Percentiles rank a stretch among this genome's conserved stretches.
Conservation (phyloP, 1,140 invertebrate species). For the Zaprionus lachaisei region DNA sequence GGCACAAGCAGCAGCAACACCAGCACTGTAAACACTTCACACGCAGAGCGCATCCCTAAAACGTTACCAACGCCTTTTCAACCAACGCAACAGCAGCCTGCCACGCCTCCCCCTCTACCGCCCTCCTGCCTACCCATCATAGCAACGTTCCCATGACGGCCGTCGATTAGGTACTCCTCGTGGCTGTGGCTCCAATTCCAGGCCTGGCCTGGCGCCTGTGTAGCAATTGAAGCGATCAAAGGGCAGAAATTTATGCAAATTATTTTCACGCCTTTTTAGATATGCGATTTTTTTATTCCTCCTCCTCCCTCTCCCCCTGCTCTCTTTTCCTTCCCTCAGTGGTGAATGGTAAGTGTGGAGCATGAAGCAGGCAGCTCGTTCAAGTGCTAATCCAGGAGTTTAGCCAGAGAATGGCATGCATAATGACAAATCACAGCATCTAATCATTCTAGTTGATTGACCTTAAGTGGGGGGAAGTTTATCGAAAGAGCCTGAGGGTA, state of each 20-base stretch:
- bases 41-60: constrained; percentile 67
- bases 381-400: constrained; percentile 25
- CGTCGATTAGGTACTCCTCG: constrained; percentile 66
- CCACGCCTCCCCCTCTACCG: neutral
- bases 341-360: neutral
- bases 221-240: constrained; percentile 81
- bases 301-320: too few relatives aligned
- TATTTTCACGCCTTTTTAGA: constrained; percentile 85
- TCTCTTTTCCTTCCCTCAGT: neutral
- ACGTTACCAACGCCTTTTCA: constrained; percentile 59
- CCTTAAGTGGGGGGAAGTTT: neutral
- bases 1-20: constrained; percentile 39
- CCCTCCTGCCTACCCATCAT: neutral
- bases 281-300: constrained; percentile 67
- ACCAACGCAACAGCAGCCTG: constrained; percentile 23
- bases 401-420: constrained; percentile 4
- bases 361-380: neutral
- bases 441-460: constrained; percentile 7
- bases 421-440: neutral
- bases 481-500: neutral
- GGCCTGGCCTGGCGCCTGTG: constrained; percentile 15
- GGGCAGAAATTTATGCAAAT: constrained; percentile 84
- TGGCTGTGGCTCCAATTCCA: constrained; percentile 13
- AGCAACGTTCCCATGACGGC: constrained; percentile 66
- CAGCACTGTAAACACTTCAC: constrained; percentile 63